phyloP scores from a whole-genome alignment of 2,888 invertebrate species.

The Physocephala rufipes region DNA sequence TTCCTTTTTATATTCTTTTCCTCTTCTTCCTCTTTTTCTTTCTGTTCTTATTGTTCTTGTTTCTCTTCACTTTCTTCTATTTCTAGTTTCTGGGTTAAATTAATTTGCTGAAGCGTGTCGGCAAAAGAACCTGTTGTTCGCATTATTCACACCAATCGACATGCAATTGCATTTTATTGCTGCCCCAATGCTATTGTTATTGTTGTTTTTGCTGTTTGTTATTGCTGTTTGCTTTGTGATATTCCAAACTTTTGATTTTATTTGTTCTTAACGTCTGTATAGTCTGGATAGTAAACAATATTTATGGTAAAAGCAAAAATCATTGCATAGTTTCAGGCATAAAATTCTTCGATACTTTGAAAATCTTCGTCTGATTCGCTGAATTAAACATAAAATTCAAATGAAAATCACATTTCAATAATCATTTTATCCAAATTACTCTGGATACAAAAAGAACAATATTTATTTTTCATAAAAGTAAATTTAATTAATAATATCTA shows the following conservation, averaged over 20 bases:
- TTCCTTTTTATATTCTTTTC: too few species aligned
- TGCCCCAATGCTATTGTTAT: constrained; percentile 13
- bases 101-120: constrained; percentile 27
- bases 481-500: too few species aligned
- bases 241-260: too few species aligned
- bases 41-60: too few species aligned
- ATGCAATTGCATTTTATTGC: constrained; percentile 33
- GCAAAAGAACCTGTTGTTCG: constrained; percentile 44
- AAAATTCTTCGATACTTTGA: too few species aligned
- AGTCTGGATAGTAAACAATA: constrained; percentile 12
- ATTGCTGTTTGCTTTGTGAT: constrained; percentile 11
- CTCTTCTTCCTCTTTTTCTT: too few species aligned
- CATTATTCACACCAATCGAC: constrained; percentile 27
- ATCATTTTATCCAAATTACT: too few species aligned
- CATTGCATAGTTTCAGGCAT: constrained; percentile 37
- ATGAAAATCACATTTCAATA: too few species aligned
- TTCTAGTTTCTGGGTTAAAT: constrained; percentile 30
- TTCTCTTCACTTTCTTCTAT: not conserved
- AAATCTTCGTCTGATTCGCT: too few species aligned
- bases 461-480: too few species aligned
- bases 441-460: not conserved
- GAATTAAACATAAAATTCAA: constrained; percentile 4
- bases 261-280: too few species aligned
- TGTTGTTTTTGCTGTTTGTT: constrained; percentile 24
- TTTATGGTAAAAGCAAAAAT: constrained; percentile 1